A percentile compares a stretch with the other conserved stretches of the same genome.
Evolutionary conservation across 2,888 invertebrate genomes (phyloP).

Genomic region (Ennomos fuscantarius): DNA sequence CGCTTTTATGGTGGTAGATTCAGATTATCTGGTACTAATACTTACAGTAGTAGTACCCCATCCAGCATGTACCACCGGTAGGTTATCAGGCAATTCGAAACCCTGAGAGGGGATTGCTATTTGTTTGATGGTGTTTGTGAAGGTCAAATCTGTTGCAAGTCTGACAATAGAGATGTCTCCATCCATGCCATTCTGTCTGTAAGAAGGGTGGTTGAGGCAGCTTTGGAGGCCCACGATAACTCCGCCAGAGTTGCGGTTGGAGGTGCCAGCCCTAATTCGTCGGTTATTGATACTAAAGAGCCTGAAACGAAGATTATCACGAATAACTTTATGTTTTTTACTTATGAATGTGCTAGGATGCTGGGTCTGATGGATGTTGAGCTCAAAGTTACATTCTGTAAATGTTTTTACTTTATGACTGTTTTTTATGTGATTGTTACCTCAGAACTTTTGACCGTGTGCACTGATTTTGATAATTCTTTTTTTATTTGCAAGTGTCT

Average conservation of each 20-base stretch:
- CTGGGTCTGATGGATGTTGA: too few relatives aligned
- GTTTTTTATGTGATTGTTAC: too few relatives aligned
- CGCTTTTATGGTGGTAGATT: too few relatives aligned
- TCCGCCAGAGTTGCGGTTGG: conserved; percentile 59
- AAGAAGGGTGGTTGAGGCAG: conserved; percentile 47
- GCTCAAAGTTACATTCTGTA: too few relatives aligned
- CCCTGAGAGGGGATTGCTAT: conserved; percentile 31
- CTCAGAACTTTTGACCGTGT: too few relatives aligned
- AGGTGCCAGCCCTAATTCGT: conserved; percentile 61
- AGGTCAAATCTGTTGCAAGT: conserved; percentile 34
- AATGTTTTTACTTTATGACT: too few relatives aligned
- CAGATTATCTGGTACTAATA: not conserved
- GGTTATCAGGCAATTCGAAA: conserved; percentile 22
- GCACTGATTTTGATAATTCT: too few relatives aligned
- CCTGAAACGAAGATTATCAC: not conserved
- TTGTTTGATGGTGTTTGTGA: conserved; percentile 13
- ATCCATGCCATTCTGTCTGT: conserved; percentile 28
- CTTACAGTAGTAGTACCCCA: conserved; percentile 45
- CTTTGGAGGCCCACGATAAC: conserved; percentile 28
- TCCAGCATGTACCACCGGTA: conserved; percentile 38
- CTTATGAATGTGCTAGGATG: too few relatives aligned
- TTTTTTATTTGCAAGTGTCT: too few relatives aligned
- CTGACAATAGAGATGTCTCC: conserved; percentile 58
- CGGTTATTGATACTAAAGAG: conserved; percentile 34
- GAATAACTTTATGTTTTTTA: too few relatives aligned